phyloP scores from a whole-genome alignment of 2,113 vertebrate genomes.

The Poeciliopsis retropinna region DNA sequence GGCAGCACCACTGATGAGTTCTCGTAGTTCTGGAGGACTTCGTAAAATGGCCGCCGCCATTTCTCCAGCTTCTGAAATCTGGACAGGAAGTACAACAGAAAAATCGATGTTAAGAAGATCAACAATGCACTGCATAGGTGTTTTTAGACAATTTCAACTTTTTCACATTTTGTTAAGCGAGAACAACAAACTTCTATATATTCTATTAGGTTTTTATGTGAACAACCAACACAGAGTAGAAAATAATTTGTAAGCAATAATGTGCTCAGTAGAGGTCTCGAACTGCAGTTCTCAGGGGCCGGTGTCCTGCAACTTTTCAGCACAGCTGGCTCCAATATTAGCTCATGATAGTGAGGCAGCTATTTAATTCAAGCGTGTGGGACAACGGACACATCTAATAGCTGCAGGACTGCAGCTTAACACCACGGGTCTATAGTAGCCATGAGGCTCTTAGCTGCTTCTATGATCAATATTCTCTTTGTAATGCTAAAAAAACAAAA shows the following conservation, averaged over 20 bases:
- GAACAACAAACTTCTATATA: not conserved
- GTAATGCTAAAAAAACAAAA: no score
- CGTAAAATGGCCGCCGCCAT: conserved; percentile 94
- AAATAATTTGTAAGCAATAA: not conserved
- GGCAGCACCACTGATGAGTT: conserved; percentile 95
- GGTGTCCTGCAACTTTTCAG: no score
- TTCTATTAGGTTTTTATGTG: not conserved
- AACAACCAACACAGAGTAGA: not conserved
- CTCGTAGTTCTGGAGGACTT: conserved; percentile 90
- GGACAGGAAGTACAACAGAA: not conserved
- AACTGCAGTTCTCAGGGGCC: no score
- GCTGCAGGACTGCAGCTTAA: no score
- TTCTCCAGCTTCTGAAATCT: conserved; percentile 98
- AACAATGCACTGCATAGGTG: not conserved
- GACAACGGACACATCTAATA: no score
- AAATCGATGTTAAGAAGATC: not conserved
- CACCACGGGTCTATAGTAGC: not conserved
- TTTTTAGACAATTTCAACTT: not conserved
- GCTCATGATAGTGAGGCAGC: no score
- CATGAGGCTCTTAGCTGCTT: not conserved
- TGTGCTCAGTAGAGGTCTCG: no score
- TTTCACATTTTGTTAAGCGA: not conserved
- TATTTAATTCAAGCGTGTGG: no score
- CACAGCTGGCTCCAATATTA: no score
- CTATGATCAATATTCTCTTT: not conserved